These are phyloP conservation scores for Idaea dimidiata DNA, from an alignment of 2,888 invertebrate genomes.

Conservation along the genomic window DNA sequence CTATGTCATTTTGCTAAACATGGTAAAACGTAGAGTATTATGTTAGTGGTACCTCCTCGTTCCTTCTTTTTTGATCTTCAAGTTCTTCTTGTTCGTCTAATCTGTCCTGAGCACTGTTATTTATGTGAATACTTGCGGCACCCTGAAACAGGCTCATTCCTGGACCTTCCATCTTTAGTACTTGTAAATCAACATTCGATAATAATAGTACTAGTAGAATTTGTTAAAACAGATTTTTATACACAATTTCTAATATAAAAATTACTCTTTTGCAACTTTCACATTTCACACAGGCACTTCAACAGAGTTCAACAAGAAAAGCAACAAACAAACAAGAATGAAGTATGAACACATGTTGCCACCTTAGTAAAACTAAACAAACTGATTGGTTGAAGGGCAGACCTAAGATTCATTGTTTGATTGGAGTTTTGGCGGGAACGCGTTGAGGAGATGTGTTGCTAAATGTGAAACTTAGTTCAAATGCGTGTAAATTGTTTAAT, in stretches of 20 bases:
- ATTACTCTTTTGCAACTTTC: not conserved
- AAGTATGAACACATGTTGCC: not conserved
- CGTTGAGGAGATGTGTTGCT: no score
- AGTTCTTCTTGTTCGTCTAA: slow-evolving; percentile 85
- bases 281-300: slow-evolving; percentile 11
- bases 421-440: no score
- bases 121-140: slow-evolving; percentile 83
- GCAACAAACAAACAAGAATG: slow-evolving; percentile 18
- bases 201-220: not conserved
- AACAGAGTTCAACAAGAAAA: slow-evolving; percentile 2
- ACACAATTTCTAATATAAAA: not conserved
- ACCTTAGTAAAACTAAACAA: slow-evolving; percentile 1
- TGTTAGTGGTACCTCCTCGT: slow-evolving; percentile 80
- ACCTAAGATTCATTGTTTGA: no score
- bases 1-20: no score
- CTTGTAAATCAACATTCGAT: not conserved
- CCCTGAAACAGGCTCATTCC: slow-evolving; percentile 87
- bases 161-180: slow-evolving; percentile 77
- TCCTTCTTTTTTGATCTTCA: slow-evolving; percentile 84
- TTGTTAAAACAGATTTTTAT: not conserved
- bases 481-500: no score
- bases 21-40: not conserved
- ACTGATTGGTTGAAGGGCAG: not conserved
- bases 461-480: no score
- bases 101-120: slow-evolving; percentile 82